Conservation (phyloP, 2,888 invertebrate genomes). For the Stramonita haemastoma region DNA sequence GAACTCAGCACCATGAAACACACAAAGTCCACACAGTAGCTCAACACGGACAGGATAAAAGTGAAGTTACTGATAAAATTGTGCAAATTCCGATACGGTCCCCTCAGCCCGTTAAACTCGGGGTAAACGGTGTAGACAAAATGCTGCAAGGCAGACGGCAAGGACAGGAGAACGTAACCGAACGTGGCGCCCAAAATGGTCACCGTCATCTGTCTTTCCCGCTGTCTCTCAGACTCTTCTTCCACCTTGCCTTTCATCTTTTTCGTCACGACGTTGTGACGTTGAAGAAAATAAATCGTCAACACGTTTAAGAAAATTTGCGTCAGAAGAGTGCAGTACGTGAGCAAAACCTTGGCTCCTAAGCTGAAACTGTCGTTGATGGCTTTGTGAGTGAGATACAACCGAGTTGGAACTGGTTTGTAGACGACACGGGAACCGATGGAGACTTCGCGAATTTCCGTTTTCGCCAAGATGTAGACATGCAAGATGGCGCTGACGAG, state of each 20-base stretch:
- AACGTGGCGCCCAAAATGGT: background rate
- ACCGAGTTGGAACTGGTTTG: background rate
- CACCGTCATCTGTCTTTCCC: background rate
- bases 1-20: constrained; percentile 5
- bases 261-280: constrained; percentile 13
- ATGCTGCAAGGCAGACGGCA: background rate
- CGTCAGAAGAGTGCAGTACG: background rate
- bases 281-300: background rate
- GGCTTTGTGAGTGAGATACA: background rate
- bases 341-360: background rate
- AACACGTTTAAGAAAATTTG: background rate
- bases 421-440: background rate
- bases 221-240: background rate
- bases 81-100: background rate
- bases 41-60: background rate
- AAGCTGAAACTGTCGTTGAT: constrained; percentile 12
- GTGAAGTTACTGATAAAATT: background rate
- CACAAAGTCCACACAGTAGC: background rate
- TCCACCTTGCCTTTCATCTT: background rate
- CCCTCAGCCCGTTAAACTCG: background rate
- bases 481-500: background rate
- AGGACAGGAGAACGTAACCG: background rate
- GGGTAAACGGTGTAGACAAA: background rate
- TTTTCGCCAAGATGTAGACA: background rate
- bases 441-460: background rate